Evolutionary conservation across 2,797 vertebrate genomes (phyloP), one percentile per base, ranked within the genome.

Genomic region (Eremophila alpestris): DNA sequence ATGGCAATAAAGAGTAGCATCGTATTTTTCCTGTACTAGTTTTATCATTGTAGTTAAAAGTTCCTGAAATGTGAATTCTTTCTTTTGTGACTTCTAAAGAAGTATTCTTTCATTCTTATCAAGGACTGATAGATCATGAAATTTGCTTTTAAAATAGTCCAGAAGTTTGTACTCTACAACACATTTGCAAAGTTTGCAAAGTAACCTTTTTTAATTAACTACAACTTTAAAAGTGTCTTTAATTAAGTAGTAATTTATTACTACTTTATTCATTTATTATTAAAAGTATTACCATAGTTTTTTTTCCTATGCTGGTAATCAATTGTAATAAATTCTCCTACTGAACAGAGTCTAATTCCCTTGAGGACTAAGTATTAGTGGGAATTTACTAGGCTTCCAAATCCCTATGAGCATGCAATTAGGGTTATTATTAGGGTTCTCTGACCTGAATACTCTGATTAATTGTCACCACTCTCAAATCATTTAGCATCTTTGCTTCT

Each of bases 391-490:
- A 90, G 22, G 16, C 5, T 69, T 63, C 16, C 22, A 80, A 64
- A 68, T 68, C 13, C 38, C 24, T 38, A 6, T 0, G 1, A 54
- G 9, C 0, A 0, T n/a, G 17, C 5, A 54, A 26, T 70, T 55
- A 46, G 15, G 3, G 11, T n/a, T 59, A 16, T 40, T 49, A 24
- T 69, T 38, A 62, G 23, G 5, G 5, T 80, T 91, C 15, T 64
- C 58, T 67, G 29, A 34, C 18, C 26, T 55, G 45, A 81, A 67
- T 70, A 32, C 10, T 21, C 13, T 1, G 0, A 3, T 32, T 83
- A 19, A n/a, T 56, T 52, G 20, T 71, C 15, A 58, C 2, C 0
- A 1, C 13, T 68, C 30, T 43, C 23, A 62, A 62, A 87, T 6
- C 1, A 75, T n/a, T 29, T n/a, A 38, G 2, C 10, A 59, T 29